A percentile compares a stretch with the other conserved stretches of the same genome.
Conservation (phyloP, 2,113 vertebrate species). For the Myxocyprinus asiaticus region DNA sequence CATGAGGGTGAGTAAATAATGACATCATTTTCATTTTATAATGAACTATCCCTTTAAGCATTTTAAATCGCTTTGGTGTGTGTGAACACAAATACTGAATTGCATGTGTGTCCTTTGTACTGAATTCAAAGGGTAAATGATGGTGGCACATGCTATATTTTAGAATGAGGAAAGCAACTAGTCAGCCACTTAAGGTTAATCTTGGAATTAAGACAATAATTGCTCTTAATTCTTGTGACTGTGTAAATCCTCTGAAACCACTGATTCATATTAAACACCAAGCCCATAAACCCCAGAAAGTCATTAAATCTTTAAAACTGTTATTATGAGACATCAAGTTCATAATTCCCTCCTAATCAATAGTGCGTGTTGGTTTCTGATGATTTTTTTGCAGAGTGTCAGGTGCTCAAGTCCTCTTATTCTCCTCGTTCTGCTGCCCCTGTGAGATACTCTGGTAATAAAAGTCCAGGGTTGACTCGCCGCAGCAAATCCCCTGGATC, state of each 20-base stretch:
- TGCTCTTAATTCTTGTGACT: neutral
- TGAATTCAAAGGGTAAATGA: no score
- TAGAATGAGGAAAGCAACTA: no score
- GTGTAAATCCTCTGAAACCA: neutral
- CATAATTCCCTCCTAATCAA: neutral
- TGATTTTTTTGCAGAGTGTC: slow-evolving; percentile 79
- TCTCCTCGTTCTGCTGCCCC: slow-evolving; percentile 75
- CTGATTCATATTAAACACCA: neutral
- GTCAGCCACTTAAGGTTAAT: neutral
- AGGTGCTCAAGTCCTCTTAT: slow-evolving; percentile 87
- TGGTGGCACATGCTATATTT: no score
- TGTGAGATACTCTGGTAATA: slow-evolving; percentile 75
- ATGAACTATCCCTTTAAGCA: no score
- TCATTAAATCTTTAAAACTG: no score
- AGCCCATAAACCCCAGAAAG: no score
- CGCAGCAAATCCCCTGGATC: slow-evolving; percentile 92
- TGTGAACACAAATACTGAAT: no score
- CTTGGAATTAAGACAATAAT: neutral
- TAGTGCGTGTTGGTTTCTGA: neutral
- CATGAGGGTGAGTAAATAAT: no score
- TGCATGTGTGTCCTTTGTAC: no score
- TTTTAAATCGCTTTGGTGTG: no score
- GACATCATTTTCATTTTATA: no score
- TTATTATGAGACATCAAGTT: neutral
- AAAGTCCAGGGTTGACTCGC: slow-evolving; percentile 83